phyloP scores from a whole-genome alignment of 2,888 invertebrate species.

The Noctua comes region DNA sequence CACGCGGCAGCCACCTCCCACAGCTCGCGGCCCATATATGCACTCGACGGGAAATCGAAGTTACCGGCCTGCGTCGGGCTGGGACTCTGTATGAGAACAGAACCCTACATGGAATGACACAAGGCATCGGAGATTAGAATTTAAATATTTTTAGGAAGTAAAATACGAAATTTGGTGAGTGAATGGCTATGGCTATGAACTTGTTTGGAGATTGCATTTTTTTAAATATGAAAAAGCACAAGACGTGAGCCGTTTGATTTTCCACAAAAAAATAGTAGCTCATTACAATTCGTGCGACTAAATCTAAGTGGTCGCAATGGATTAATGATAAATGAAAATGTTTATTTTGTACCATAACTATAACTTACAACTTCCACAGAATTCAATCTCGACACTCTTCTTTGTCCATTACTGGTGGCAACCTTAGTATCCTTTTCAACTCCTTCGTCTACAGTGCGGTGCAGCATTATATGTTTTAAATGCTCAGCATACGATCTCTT shows the following conservation, averaged over 20 bases:
- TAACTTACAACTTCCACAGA: conserved; percentile 85
- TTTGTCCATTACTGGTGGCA: conserved; percentile 79
- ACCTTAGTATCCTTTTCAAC: conserved; percentile 84
- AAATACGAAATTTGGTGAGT: background rate
- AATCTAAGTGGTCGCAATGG: background rate
- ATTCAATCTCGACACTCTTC: conserved; percentile 81
- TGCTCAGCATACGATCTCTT: conserved; percentile 91
- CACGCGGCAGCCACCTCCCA: conserved; percentile 92
- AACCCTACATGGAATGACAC: conserved; percentile 36
- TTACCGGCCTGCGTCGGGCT: conserved; percentile 73
- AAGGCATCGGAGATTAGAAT: conserved; percentile 6
- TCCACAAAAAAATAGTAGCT: background rate
- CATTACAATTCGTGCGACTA: background rate
- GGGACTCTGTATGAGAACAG: conserved; percentile 70
- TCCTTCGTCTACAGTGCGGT: conserved; percentile 81
- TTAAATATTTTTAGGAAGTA: background rate
- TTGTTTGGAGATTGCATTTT: background rate
- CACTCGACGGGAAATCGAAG: conserved; percentile 85
- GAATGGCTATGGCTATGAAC: background rate
- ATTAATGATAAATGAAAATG: background rate
- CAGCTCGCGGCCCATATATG: conserved; percentile 86
- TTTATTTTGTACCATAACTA: too few relatives aligned
- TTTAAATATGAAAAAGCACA: background rate
- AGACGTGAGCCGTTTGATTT: background rate
- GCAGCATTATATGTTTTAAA: conserved; percentile 88